Percentiles rank a stretch among this genome's conserved stretches.
These are phyloP conservation scores for Nycteola revayana DNA, from an alignment of 2,888 invertebrate genomes.

Conservation along the genomic window DNA sequence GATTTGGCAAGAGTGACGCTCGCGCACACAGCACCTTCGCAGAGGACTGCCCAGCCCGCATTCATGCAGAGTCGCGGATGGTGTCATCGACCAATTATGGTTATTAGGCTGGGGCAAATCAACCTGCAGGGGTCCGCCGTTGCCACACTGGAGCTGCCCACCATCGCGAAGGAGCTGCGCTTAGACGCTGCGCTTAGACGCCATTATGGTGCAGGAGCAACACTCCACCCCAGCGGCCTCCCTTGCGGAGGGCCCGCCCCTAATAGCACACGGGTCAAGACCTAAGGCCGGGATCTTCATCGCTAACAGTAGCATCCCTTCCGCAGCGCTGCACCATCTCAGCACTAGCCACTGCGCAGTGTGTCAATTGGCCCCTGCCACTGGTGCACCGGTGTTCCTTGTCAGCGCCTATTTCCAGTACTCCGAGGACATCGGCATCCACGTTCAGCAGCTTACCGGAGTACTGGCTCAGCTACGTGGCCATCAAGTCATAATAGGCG, in stretches of 20 bases:
- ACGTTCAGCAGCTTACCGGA: slow-evolving; percentile 8
- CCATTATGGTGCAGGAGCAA: slow-evolving; percentile 32
- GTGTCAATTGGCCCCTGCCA: neutral
- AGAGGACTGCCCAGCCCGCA: slow-evolving; percentile 17
- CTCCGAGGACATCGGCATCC: too few relatives aligned
- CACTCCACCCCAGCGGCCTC: neutral
- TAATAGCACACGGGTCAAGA: neutral
- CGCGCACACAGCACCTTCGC: slow-evolving; percentile 18
- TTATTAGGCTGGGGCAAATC: slow-evolving; percentile 16
- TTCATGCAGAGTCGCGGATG: slow-evolving; percentile 14
- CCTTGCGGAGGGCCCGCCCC: neutral
- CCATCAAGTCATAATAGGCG: slow-evolving; percentile 9
- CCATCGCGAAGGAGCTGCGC: slow-evolving; percentile 4
- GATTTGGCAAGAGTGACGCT: slow-evolving; percentile 11
- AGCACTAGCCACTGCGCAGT: slow-evolving; percentile 18
- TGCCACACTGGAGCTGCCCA: slow-evolving; percentile 18
- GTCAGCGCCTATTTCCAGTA: slow-evolving; percentile 4
- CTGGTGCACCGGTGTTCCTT: rapidly evolving
- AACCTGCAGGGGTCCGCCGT: slow-evolving; percentile 25
- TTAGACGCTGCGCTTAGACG: slow-evolving; percentile 29
- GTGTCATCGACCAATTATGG: slow-evolving; percentile 10
- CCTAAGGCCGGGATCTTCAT: slow-evolving; percentile 24
- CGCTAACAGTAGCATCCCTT: neutral
- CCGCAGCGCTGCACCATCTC: slow-evolving; percentile 17
- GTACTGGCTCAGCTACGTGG: slow-evolving; percentile 14